These are phyloP conservation scores for Chrysoperla carnea DNA, from an alignment of 1,140 invertebrate species.

Conservation along the genomic window DNA sequence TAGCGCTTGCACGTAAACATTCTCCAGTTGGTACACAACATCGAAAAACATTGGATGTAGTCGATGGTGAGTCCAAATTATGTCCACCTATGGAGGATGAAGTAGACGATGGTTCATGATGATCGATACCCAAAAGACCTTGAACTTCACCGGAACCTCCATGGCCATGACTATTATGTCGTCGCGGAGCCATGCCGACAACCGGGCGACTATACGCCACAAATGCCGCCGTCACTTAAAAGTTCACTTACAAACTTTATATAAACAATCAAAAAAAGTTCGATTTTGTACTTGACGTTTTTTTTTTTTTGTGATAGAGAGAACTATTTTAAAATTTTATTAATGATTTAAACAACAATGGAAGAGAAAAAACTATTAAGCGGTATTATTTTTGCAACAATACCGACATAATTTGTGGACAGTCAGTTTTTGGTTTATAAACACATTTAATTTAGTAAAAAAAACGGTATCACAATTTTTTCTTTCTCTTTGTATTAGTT, in stretches of 20 bases:
- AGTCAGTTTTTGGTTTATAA: no score
- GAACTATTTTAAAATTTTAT: neutral
- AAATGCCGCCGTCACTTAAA: conserved; percentile 1
- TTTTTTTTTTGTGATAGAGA: neutral
- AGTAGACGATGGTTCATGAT: conserved; percentile 21
- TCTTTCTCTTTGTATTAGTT: no score
- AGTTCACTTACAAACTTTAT: neutral
- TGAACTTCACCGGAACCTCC: conserved; percentile 9
- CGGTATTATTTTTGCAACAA: neutral
- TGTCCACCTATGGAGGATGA: conserved; percentile 16
- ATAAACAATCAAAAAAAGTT: no score
- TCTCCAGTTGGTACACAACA: conserved; percentile 71
- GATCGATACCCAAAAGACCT: conserved; percentile 15
- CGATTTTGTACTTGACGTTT: no score
- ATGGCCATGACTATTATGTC: conserved; percentile 13
- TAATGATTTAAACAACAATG: neutral
- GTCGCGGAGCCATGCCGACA: conserved; percentile 16
- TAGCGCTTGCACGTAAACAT: conserved; percentile 42
- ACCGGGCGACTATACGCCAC: conserved; percentile 5
- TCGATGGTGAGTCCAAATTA: conserved; percentile 18
- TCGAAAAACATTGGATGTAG: conserved; percentile 28
- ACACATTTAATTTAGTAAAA: no score
- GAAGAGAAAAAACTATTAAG: neutral
- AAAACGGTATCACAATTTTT: no score
- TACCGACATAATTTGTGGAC: no score